Base-by-base conservation (phyloP, 2,797 vertebrate genomes). In the Alfaro cultratus region DNA sequence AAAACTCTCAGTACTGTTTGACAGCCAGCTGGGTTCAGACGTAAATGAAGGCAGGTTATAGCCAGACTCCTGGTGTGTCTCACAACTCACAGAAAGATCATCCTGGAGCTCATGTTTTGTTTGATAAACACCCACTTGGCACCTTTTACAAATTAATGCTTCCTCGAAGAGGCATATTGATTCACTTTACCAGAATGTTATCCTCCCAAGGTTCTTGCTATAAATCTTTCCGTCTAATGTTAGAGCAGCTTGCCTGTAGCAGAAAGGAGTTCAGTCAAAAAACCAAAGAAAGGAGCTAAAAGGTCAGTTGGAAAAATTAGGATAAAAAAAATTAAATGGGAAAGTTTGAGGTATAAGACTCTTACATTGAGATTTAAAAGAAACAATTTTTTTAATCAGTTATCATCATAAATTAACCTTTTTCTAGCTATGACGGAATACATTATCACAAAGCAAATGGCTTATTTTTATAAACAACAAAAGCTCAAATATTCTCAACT, bases 91-190 rank as follows among this genome's bases (percentile, higher is more conserved):
- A 70, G 16, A 72, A 21, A 78, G 73, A n/a, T 80, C 18, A 83
- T 75, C 29, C 74, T 71, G 53, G 23, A 80, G 43, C 15, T 70
- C 62, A 31, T 73, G 55, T 46, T 11, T 57, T 34, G 36, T 78
- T 80, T 74, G 53, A 26, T 74, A 21, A 74, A 81, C 75, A 16
- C 39, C 49, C n/a, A 46, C 55, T 49, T 79, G 85, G 76, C 41
- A 76, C 39, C 36, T 79, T 77, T 77, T 75, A 49, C 64, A 70
- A 78, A 76, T 60, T n/a, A 80, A 80, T 81, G 41, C 5, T 31
- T 72, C 76, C 68, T 68, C n/a, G 47, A 78, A 84, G 77, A 83
- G 49, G 75, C 29, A 21, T 51, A 90, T 83, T 81, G 84, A 89
- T 89, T 90, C 29, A 53, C n/a, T 75, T 74, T 36, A 64, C 80